Percentiles rank a stretch among this genome's conserved stretches.
phyloP scores from a whole-genome alignment of 1,140 invertebrate species.

The Solen grandis region DNA sequence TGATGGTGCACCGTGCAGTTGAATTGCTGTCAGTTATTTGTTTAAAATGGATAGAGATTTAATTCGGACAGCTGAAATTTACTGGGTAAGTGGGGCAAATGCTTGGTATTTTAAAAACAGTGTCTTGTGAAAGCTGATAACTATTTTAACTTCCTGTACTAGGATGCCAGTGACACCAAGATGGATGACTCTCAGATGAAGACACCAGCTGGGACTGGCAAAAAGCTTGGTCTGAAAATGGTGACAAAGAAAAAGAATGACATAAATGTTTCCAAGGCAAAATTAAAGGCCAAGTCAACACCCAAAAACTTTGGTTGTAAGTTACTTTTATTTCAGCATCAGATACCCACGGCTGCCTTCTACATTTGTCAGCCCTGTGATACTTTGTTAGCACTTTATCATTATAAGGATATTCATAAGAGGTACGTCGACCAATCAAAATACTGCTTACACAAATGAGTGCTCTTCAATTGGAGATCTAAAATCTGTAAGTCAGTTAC shows the following conservation, averaged over 20 bases:
- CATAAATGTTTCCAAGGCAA: constrained; percentile 45
- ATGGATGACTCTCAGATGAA: too few relatives aligned
- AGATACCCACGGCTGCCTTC: too few relatives aligned
- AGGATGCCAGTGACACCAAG: too few relatives aligned
- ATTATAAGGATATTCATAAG: not conserved
- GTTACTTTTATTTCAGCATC: not conserved
- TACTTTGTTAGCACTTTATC: not conserved
- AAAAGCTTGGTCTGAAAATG: constrained; percentile 45
- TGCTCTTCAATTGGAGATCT: not conserved
- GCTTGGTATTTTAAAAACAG: too few relatives aligned
- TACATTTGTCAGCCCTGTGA: not conserved
- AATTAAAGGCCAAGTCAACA: constrained; percentile 30
- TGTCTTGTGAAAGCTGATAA: too few relatives aligned
- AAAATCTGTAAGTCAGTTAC: not conserved
- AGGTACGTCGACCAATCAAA: not conserved
- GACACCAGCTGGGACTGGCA: constrained; percentile 1
- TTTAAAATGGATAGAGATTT: too few relatives aligned
- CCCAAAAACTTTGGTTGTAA: constrained; percentile 47
- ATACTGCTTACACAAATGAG: not conserved
- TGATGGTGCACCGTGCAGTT: too few relatives aligned
- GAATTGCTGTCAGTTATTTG: too few relatives aligned
- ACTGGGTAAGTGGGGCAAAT: too few relatives aligned
- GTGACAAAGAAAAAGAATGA: constrained; percentile 37
- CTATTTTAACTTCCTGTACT: too few relatives aligned
- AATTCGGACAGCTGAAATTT: too few relatives aligned